phyloP scores from a whole-genome alignment of 2,113 vertebrate genomes.

The Phrynosoma platyrhinos region DNA sequence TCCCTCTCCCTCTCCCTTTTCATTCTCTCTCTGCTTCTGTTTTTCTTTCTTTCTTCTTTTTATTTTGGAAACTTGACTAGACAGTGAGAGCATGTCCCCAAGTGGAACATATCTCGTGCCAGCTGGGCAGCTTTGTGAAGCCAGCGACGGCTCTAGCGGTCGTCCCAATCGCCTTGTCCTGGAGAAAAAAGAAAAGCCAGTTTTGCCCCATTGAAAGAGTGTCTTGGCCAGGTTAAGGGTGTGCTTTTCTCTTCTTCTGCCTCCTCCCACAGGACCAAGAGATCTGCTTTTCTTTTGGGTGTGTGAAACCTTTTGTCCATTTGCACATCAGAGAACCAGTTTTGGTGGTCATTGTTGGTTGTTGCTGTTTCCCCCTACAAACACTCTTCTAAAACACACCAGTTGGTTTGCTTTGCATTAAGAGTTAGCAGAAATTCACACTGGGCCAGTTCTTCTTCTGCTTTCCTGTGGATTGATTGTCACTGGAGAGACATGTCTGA shows the following conservation, averaged over 20 bases:
- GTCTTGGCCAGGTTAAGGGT: conserved; percentile 37
- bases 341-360: not conserved
- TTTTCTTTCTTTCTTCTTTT: conserved; percentile 16
- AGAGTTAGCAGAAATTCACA: not conserved
- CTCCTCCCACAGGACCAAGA: not conserved
- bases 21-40: not conserved
- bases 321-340: not conserved
- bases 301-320: not conserved
- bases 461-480: not conserved
- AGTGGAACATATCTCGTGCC: not conserved
- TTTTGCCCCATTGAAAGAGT: conserved; percentile 18
- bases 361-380: not conserved
- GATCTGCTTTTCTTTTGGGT: not conserved
- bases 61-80: conserved; percentile 10
- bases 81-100: not conserved
- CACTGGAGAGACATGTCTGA: too few relatives aligned
- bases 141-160: not conserved
- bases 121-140: not conserved
- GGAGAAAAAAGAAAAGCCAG: conserved; percentile 10
- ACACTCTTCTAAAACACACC: rapidly evolving
- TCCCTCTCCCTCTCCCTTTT: conserved; percentile 11
- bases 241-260: not conserved
- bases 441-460: too few relatives aligned
- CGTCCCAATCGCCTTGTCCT: not conserved
- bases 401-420: not conserved